phyloP scores from a whole-genome alignment of 2,888 invertebrate genomes.

The Mimachlamys varia region DNA sequence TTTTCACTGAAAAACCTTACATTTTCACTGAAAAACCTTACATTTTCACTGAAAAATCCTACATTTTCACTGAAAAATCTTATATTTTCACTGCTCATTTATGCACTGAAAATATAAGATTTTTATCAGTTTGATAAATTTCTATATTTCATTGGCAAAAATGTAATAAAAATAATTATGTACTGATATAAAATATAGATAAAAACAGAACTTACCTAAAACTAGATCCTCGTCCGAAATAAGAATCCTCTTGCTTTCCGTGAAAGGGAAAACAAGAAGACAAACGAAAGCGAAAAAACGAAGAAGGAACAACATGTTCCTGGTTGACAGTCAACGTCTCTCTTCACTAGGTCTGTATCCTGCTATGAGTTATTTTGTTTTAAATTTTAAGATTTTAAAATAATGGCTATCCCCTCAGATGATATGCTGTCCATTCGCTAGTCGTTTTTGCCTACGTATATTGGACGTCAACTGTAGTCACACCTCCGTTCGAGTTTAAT shows the following conservation, averaged over 20 bases:
- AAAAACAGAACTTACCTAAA: neutral
- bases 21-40: too few relatives aligned
- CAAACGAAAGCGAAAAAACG: neutral
- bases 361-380: neutral
- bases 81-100: too few relatives aligned
- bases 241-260: conserved; percentile 17
- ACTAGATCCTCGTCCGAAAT: neutral
- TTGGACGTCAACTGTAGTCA: neutral
- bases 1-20: too few relatives aligned
- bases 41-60: too few relatives aligned
- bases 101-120: too few relatives aligned
- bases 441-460: neutral
- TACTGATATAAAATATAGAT: neutral
- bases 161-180: too few relatives aligned
- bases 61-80: too few relatives aligned
- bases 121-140: too few relatives aligned
- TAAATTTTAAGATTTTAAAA: neutral
- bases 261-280: neutral
- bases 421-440: neutral
- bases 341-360: neutral
- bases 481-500: neutral
- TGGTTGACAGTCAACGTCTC: neutral
- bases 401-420: neutral
- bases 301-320: neutral
- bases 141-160: too few relatives aligned